Evolutionary conservation across 2,888 invertebrate species (phyloP).

Genomic region (Philereme transversata): DNA sequence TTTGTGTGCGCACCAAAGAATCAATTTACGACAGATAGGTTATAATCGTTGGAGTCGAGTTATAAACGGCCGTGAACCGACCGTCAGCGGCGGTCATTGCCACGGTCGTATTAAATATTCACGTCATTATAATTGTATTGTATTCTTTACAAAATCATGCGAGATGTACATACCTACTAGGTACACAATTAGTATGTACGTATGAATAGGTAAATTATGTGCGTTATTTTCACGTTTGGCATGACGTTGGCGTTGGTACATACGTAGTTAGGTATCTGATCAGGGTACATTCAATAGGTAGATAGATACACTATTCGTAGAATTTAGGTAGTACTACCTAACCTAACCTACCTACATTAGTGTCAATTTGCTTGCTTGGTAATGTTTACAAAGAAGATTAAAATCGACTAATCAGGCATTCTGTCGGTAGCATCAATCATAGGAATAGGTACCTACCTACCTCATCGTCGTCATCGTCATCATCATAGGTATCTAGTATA

Average conservation of each 20-base stretch:
- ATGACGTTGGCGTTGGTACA: not conserved
- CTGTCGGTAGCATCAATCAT: too few relatives aligned
- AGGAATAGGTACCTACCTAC: too few relatives aligned
- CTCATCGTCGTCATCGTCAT: too few relatives aligned
- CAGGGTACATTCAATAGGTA: not conserved
- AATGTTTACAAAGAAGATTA: too few relatives aligned
- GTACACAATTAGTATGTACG: not conserved
- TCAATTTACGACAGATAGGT: conserved; percentile 47
- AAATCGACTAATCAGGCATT: too few relatives aligned
- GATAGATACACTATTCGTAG: not conserved
- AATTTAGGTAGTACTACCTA: too few relatives aligned
- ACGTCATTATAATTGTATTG: conserved; percentile 62
- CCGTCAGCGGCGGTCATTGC: conserved; percentile 76
- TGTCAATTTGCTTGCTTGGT: too few relatives aligned
- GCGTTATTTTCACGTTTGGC: not conserved
- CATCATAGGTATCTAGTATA: too few relatives aligned
- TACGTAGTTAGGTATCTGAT: not conserved
- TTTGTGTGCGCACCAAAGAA: conserved; percentile 38
- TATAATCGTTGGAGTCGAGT: conserved; percentile 58
- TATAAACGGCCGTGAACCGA: conserved; percentile 79
- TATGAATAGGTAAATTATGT: not conserved
- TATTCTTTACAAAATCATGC: conserved; percentile 30
- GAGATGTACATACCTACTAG: not conserved
- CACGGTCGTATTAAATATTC: conserved; percentile 75
- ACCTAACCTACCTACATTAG: too few relatives aligned